Evolutionary conservation across 1,140 invertebrate species (phyloP), one percentile per base, ranked within the genome.

Genomic region (Lasioglossum albipes): DNA sequence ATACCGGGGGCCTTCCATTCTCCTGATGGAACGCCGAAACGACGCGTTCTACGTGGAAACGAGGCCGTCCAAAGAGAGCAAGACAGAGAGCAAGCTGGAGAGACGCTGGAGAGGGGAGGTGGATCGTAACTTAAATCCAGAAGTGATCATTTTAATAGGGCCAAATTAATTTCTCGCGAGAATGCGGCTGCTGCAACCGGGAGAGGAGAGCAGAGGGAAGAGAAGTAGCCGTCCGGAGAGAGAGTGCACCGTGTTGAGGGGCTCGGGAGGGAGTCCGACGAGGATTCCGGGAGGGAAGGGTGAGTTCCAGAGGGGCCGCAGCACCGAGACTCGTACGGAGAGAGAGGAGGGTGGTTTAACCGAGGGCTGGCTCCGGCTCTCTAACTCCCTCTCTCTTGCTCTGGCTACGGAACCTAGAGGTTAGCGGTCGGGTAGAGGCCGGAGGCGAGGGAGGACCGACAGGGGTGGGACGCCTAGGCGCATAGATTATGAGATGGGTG

Each of bases 401-500:
- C 59, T 59, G 69, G 18, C 36, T 18, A 31, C 41, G 66, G 41
- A 83, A 81, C 70, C 85, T 79, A 82, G 75, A 86, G 86, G 85
- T 82, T 79, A 79, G 76, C 54, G 68, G 68, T 71, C 52, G 54
- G 54, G 42, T 65, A 65, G 70, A 70, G 76, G 62, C 54, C 72
- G 75, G 65, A 62, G 75, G 73, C 71, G 68, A 74, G 71, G 83
- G 67, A 65, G 78, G 70, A 54, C 52, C 84, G 70, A 76, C 45
- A 10, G 79, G 77, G 79, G 72, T 62, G 69, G 61, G 75, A 84
- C 79, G 84, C 82, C 81, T 76, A 81, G 81, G 84, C 72, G 76
- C 84, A 88, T 89, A 84, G 88, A 89, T 89, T 89, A 88, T 89
- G 87, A 88, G 89, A 90, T 88, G 88, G 90, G 88, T 91, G 91